Conservation (phyloP, 2,797 vertebrate species). For the Neosilurus mollespiculum region DNA sequence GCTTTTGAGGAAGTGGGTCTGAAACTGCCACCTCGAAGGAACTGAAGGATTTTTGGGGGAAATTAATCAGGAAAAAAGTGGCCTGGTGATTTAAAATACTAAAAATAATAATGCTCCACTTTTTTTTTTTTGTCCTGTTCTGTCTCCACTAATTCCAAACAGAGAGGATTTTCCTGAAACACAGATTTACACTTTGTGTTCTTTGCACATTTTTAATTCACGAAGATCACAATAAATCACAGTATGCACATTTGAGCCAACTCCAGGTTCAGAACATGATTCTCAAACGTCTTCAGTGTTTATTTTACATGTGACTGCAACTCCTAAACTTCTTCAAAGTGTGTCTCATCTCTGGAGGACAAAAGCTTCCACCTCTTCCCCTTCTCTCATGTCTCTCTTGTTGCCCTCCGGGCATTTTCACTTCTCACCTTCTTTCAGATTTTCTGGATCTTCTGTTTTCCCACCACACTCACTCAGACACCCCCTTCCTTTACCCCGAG, state of each 20-base stretch:
- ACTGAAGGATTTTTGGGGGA: no score
- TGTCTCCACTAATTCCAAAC: background rate
- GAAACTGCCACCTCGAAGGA: background rate
- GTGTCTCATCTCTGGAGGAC: constrained; percentile 38
- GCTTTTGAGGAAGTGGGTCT: constrained; percentile 18
- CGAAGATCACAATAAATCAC: background rate
- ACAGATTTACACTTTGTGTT: background rate
- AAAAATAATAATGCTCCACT: no score
- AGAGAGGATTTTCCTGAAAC: background rate
- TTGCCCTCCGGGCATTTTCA: constrained; percentile 29
- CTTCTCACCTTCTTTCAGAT: constrained; percentile 11
- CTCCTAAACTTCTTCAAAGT: constrained; percentile 26
- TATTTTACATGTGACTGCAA: no score
- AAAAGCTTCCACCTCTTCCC: constrained; percentile 17
- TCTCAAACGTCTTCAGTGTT: background rate
- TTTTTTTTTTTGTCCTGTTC: background rate
- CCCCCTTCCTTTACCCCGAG: background rate
- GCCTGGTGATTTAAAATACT: background rate
- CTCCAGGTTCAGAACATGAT: background rate
- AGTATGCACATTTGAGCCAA: background rate
- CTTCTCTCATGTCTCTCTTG: background rate
- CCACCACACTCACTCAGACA: background rate
- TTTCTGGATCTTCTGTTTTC: constrained; percentile 2
- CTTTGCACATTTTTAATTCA: background rate
- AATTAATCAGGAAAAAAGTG: background rate